These are phyloP conservation scores for Melanostoma scalare DNA, from an alignment of 2,888 invertebrate genomes.

Conservation along the genomic window DNA sequence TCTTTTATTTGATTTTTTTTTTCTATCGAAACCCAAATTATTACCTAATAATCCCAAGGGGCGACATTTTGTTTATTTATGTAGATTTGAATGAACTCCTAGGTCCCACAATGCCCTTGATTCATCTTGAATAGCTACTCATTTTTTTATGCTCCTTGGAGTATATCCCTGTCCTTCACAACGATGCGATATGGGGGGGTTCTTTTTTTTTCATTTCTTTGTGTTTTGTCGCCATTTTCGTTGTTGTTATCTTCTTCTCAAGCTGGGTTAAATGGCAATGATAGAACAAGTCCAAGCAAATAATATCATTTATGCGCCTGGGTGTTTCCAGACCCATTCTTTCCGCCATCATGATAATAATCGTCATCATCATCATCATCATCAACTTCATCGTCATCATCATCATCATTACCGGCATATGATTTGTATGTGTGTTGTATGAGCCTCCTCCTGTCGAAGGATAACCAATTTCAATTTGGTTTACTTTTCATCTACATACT, in stretches of 20 bases:
- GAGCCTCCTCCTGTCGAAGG: slow-evolving; percentile 8
- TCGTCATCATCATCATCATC: slow-evolving; percentile 38
- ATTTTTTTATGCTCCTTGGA: slow-evolving; percentile 17
- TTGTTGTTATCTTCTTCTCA: slow-evolving; percentile 7
- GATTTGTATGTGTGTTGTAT: slow-evolving; percentile 41
- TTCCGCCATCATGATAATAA: slow-evolving; percentile 32
- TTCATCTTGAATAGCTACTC: slow-evolving; percentile 49
- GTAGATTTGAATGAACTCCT: slow-evolving; percentile 55
- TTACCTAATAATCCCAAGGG: slow-evolving; percentile 66
- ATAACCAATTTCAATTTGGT: slow-evolving; percentile 61
- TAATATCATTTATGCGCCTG: slow-evolving; percentile 58
- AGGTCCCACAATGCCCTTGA: slow-evolving; percentile 52
- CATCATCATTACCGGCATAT: slow-evolving; percentile 36
- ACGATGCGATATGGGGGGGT: background rate
- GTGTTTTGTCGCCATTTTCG: background rate
- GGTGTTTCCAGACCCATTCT: slow-evolving; percentile 55
- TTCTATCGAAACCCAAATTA: slow-evolving; percentile 49
- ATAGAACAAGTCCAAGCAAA: slow-evolving; percentile 49
- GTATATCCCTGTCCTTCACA: slow-evolving; percentile 2
- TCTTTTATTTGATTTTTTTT: slow-evolving; percentile 23
- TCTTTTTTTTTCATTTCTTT: background rate
- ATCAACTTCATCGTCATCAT: slow-evolving; percentile 35
- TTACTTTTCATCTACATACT: slow-evolving; percentile 29
- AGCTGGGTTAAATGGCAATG: slow-evolving; percentile 42
- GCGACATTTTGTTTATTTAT: slow-evolving; percentile 69